Percentiles rank a stretch among this genome's conserved stretches.
Conservation (phyloP, 1,140 invertebrate species). For the Homarus americanus region DNA sequence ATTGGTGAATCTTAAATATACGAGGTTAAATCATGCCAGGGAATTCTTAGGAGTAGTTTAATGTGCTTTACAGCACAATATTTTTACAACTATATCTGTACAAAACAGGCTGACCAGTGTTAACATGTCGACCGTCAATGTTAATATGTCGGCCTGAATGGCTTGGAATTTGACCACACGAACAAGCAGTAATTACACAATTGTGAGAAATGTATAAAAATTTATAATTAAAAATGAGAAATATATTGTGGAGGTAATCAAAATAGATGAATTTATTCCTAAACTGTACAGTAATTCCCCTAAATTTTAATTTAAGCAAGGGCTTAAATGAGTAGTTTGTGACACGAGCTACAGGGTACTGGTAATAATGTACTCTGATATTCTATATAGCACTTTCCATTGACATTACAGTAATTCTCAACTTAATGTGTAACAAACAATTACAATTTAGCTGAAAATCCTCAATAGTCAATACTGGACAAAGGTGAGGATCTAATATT, state of each 20-base stretch:
- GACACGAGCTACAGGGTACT: background rate
- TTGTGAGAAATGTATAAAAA: constrained; percentile 30
- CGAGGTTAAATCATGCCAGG: background rate
- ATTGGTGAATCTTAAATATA: background rate
- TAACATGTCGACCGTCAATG: too few species aligned
- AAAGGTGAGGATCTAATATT: background rate
- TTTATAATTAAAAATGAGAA: constrained; percentile 7
- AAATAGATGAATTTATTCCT: constrained; percentile 7
- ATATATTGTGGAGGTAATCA: constrained; percentile 31
- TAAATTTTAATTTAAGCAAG: background rate
- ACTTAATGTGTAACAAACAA: too few species aligned
- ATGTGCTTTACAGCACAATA: constrained; percentile 53
- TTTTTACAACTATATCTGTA: constrained; percentile 63
- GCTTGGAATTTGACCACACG: constrained; percentile 15
- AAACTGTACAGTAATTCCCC: constrained; percentile 6
- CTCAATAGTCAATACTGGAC: background rate
- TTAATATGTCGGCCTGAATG: constrained; percentile 55
- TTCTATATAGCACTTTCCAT: background rate
- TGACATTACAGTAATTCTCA: background rate
- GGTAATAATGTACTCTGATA: constrained; percentile 5
- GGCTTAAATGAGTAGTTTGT: background rate
- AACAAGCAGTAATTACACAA: constrained; percentile 42
- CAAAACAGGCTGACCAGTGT: constrained; percentile 50
- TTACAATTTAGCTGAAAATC: background rate
- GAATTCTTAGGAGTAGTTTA: constrained; percentile 53